Base-by-base conservation (phyloP, 2,797 vertebrate species). In the Hoplostethus atlanticus region DNA sequence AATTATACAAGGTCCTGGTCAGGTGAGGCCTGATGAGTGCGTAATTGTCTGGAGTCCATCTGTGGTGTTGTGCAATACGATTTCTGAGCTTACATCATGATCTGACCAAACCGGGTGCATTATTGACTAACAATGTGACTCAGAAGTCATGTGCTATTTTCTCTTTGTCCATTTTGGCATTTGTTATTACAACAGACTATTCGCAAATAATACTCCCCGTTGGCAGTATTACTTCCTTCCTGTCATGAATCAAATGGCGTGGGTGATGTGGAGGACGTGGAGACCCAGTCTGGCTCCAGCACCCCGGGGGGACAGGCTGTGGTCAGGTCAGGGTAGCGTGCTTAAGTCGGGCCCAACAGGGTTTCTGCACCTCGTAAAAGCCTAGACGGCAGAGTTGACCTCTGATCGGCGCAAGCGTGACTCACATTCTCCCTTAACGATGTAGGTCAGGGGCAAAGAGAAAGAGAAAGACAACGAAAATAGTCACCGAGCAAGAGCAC, bases 301-400 rank as follows among this genome's bases (percentile, higher is more conserved):
- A 44, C 42, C 42, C 42, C 42, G 11, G 40, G 16, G 30, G 54
- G 28, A 50, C 50, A 10, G 25, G 56, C 56, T 66, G 52, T 62
- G 79, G 52, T 71, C 68, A 55, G 83, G 73, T 78, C 76, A 70
- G 68, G 66, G 52, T 1, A 10, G 46, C 51, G 58, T 71, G 76
- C 38, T 67, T 70, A 57, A 66, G 67, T 59, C 31, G 54, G 55
- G 7, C 8, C 36, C 64, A 68, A 25, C 31, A 38, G 58, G 53
- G 56, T 70, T 61, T 64, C 55, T 67, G 16, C 68, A 71, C 79
- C 64, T 82, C 75, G 65, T 85, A 79, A 84, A 83, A 79, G 50
- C 54, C 65, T 61, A 76, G 42, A 44, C 42, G 12, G 11, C 42
- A 44, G 42, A 44, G 47, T 25, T 73, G 78, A 81, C 62, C 74